These are phyloP conservation scores for Sanderia malayensis DNA, from an alignment of 30 jellyfish, hydroid and myxozoan genomes.

Conservation along the genomic window DNA sequence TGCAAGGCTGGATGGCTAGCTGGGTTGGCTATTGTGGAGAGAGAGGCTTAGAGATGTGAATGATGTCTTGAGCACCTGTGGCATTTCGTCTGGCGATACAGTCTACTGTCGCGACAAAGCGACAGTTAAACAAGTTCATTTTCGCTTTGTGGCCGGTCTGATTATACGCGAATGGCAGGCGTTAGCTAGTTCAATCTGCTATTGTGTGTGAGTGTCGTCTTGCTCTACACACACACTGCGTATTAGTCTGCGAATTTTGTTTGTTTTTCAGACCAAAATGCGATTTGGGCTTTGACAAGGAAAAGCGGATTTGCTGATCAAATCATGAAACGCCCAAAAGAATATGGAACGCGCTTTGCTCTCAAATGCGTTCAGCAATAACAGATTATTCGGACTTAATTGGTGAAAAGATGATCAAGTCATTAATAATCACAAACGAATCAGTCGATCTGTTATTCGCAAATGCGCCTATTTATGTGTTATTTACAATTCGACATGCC, in stretches of 20 bases:
- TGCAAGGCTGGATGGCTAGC: too few species aligned
- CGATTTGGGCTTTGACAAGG: not conserved
- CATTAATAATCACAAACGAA: not conserved
- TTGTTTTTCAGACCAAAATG: constrained; percentile 32
- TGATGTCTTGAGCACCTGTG: constrained; percentile 53
- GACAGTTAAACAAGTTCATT: constrained; percentile 36
- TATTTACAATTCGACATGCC: not conserved
- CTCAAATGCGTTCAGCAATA: not conserved
- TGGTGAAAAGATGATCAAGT: not conserved
- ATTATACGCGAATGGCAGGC: constrained; percentile 37
- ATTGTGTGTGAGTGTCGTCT: constrained; percentile 51
- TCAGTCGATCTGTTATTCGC: not conserved
- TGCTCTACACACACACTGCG: not conserved
- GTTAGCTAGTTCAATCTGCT: constrained; percentile 36
- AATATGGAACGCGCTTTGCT: too few species aligned
- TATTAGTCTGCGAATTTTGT: constrained; percentile 61
- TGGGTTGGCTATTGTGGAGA: too few species aligned
- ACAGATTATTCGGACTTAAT: not conserved
- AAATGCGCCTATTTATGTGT: not conserved
- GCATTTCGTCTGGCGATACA: constrained; percentile 27
- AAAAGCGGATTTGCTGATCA: constrained; percentile 3
- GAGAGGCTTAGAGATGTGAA: not conserved
- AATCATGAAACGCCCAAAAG: not conserved
- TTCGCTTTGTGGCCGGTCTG: constrained; percentile 56
- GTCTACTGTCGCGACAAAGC: constrained; percentile 81